These are phyloP conservation scores for Carlito syrichta DNA, from an alignment of 2,113 vertebrate species.

Conservation along the genomic window DNA sequence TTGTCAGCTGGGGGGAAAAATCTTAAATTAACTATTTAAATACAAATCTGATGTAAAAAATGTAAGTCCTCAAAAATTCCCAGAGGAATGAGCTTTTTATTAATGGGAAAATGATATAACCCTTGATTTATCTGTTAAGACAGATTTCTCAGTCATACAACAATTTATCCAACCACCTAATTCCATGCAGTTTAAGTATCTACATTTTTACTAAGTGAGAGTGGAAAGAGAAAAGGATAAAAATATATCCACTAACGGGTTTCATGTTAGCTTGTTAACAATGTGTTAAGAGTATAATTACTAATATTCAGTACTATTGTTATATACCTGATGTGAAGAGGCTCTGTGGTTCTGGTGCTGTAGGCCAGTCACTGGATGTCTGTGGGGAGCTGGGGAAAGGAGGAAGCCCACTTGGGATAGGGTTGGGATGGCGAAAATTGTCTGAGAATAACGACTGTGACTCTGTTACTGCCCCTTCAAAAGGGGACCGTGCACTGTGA, in stretches of 20 bases:
- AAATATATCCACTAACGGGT: neutral
- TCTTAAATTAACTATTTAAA: neutral
- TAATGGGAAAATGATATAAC: neutral
- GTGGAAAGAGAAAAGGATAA: neutral
- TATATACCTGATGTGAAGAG: slow-evolving; percentile 96
- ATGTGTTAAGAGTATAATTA: neutral
- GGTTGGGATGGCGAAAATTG: slow-evolving; percentile 99
- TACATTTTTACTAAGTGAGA: neutral
- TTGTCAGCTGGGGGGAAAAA: neutral
- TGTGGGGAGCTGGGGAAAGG: slow-evolving; percentile 95
- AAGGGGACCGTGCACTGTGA: slow-evolving; percentile 95
- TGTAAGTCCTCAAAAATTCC: neutral
- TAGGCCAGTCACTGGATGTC: slow-evolving; percentile 95
- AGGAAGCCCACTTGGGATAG: slow-evolving; percentile 95
- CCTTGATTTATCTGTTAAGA: slow-evolving; percentile 32
- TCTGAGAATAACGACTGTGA: slow-evolving; percentile 99
- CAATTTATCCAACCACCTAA: neutral
- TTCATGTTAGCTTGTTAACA: neutral
- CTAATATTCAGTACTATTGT: rapidly evolving
- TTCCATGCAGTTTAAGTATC: neutral
- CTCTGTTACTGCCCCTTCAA: slow-evolving; percentile 96
- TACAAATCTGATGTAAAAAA: slow-evolving; percentile 15
- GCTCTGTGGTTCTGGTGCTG: slow-evolving; percentile 98
- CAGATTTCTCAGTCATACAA: neutral
- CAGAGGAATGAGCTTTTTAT: neutral